phyloP scores from a whole-genome alignment of 2,113 vertebrate species.

The Mobula birostris region DNA sequence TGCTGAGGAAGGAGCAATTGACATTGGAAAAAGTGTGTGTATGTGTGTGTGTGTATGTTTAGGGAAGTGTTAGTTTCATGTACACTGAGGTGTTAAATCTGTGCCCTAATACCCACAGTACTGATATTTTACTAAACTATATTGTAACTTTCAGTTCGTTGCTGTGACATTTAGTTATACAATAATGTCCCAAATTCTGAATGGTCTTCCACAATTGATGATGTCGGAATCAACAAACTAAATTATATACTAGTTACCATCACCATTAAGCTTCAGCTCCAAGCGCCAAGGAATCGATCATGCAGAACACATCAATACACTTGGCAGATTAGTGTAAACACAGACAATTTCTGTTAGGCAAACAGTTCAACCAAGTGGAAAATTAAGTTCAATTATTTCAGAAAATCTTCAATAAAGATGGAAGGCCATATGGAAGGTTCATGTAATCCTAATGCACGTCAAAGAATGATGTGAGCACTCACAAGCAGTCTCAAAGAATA shows the following conservation, averaged over 20 bases:
- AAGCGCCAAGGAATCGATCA: not conserved
- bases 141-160: too few relatives aligned
- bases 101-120: too few relatives aligned
- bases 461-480: not conserved
- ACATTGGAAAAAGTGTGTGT: too few relatives aligned
- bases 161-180: too few relatives aligned
- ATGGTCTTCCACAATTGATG: not conserved
- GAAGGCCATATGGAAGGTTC: not conserved
- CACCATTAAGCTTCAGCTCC: not conserved
- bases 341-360: not conserved
- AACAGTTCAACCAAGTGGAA: constrained; percentile 1
- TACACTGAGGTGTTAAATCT: too few relatives aligned
- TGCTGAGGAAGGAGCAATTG: too few relatives aligned
- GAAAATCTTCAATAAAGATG: not conserved
- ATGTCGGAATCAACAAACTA: not conserved
- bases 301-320: not conserved
- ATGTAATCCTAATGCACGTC: not conserved
- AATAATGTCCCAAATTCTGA: not conserved
- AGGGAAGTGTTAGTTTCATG: too few relatives aligned
- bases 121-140: too few relatives aligned
- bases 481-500: not conserved
- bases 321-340: not conserved
- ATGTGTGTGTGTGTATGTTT: too few relatives aligned
- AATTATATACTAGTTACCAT: not conserved
- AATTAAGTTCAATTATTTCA: constrained; percentile 24